Base-by-base conservation (phyloP, 2,888 invertebrate genomes). In the Zaprionus obscuricornis region DNA sequence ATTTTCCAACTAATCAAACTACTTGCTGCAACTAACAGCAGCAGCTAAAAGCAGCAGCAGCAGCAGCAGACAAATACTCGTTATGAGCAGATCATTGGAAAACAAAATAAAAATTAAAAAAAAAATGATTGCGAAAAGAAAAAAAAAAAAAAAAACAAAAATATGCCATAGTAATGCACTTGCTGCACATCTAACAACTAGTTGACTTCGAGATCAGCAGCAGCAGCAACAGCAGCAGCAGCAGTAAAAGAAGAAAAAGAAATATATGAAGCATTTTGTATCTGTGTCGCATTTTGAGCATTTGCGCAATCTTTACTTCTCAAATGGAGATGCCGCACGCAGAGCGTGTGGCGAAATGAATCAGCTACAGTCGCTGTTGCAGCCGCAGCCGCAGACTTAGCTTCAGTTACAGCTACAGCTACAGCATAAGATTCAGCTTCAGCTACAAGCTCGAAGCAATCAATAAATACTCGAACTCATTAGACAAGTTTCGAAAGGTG, bases 1-100 rank as follows among this genome's bases (percentile, higher is more conserved):
- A 81, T 84, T 78, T 84, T 70, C 78, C 78, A 70, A 60, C 82
- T 77, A 77, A 78, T 84, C 85, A 78, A 84, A 78, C 73, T 56
- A 56, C 49, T 51, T 69, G 42, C 52, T n/a, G 34, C 43, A 43
- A 31, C n/a, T n/a, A 57, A 54, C 69, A 52, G 51, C 57, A 42
- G 51, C 39, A 45, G 2, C 17, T 22, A 34, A 55, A 55, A 45
- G n/a, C 2, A 22, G 4, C 18, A 18, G 52, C 11, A 11, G 31
- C 6, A 8, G 4, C 24, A 8, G 8, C 16, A 14, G 46, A 29
- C 40, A 62, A 82, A 62, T 74, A 45, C 20, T 31, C 58, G 34
- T 70, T 49, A 45, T 46, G 34, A 47, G 47, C n/a, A n/a, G 43
- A 37, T 45, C 70, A 79, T 75, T 71, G 54, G 49, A 58, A 70